Evolutionary conservation across 1,140 invertebrate species (phyloP), one percentile per base, ranked within the genome.

Genomic region (Dreissena rostriformis): DNA sequence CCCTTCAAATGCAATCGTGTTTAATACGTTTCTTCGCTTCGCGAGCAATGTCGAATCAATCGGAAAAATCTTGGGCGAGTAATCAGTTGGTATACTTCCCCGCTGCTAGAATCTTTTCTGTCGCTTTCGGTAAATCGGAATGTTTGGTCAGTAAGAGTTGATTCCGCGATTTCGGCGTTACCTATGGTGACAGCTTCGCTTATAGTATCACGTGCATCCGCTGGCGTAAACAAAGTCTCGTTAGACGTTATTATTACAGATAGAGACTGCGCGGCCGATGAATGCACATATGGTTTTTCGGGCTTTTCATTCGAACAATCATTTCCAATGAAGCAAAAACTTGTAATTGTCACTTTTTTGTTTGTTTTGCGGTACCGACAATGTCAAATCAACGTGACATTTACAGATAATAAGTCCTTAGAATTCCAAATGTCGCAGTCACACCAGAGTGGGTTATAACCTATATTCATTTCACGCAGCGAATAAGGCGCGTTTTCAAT

Each of bases 401-500:
- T 51, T 28, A 67, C 75, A n/a, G n/a, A 4, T 52, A 77, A 49
- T 22, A 52, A 26, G 39, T 77, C 19, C 67, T 65, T 67, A 55
- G 67, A 39, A 17, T 28, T 52, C 29, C 19, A 19, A 52, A 26
- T 80, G 53, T 52, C 67, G 49, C 77, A 80, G 53, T 71, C 65
- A 63, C 77, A 80, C 49, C 39, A 52, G 17, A 80, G 57, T 5
- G 66, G 77, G 71, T 80, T 80, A 55, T 70, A 61, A 11, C 19
- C 53, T 1, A 80, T 11, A 55, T 80, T 71, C 71, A 80, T 55
- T 55, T 57, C 77, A 68, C 53, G 19, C 1, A 80, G 67, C 24
- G 77, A 55, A 71, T 39, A 39, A 5, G 77, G 66, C 71, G 57
- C 53, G 61, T 80, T 55, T 28, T 70, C 57, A 51, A 7, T 17